Evolutionary conservation across 2,888 invertebrate genomes (phyloP), one percentile per base, ranked within the genome.

Genomic region (Amphipoea lucens): DNA sequence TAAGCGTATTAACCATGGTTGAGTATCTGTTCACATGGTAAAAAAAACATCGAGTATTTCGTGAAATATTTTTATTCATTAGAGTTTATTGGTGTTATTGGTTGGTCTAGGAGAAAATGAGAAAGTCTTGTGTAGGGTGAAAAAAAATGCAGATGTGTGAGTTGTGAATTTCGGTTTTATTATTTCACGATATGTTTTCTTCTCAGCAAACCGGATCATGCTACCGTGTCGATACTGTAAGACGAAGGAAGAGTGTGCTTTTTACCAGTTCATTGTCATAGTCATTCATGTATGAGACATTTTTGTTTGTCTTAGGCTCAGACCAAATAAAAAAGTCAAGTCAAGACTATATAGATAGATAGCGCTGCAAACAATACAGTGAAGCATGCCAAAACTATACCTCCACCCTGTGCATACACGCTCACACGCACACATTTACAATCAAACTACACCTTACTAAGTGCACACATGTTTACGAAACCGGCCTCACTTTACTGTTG

Each of bases 221-320:
- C 60, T 68, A 79, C 54, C 29, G 36, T 83, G 67, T 40, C 48
- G 67, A 75, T 75, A 71, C 79, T 75, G 74, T 74, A 78, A 76
- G 72, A 78, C 14, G 83, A 71, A 82, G 83, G 62, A 40, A 69
- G 48, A 9, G 42, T 72, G 62, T 82, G 70, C 9, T 70, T 70
- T 81, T 81, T 70, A 81, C 54, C 40, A 74, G 23, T 62, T 51
- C 14, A 57, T 29, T 69, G 67, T 60, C 20, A 40, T 40, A 29
- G 9, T 36, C 1, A 57, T 70, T 45, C 5, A 48, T 60, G 9
- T 45, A 70, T 23, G 23, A 45, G 29, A 54, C 12, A 23, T 7
- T 51, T 70, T 23, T n/a, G 54, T 54, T 36, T 69, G 12, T 23
- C 12, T 29, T 3, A 36, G 36, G 36, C 36, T 36, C 36, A 36